Evolutionary conservation across 2,888 invertebrate genomes (phyloP), one percentile per base, ranked within the genome.

Genomic region (Ellobium chinense): DNA sequence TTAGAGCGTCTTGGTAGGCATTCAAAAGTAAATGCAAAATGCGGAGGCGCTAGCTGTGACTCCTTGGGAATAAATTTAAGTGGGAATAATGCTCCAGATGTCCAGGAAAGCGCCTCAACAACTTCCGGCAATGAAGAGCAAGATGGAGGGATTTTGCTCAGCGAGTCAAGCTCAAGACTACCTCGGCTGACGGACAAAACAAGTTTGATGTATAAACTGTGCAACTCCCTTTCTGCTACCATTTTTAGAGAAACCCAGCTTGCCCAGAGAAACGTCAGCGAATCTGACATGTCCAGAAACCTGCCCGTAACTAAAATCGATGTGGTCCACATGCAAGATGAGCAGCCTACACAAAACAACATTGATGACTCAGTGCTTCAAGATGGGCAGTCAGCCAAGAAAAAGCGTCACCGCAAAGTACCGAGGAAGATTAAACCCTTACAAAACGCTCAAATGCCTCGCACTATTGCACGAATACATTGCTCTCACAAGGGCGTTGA

Each of bases 231-330:
- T 7, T 63, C 75, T 2, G 63, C 75, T 5, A 63, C 75, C 9
- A 75, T 75, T 21, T 62, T 63, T n/a, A 24, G 75, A 36, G 75
- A 75, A 29, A 46, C 63, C 1, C 75, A 75, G 54, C 21, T 46
- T 7, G 37, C 62, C 5, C 60, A 62, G 27, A 60, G 37, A 34
- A 24, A 31, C 24, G 27, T 37, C 24, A 21, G 1, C 4, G 29
- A n/a, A 1, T 31, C 7, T n/a, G 29, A 58, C 5, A 4, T 9
- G 2, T 37, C 36, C 0, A 37, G n/a, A 21, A 58, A 58, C 9
- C 31, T 58, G 2, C 24, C 73, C 0, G 18, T 27, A 0, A 39
- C 37, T 2, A 37, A 62, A 14, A 36, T 73, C 9, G 73, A 73
- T 24, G 24, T 60, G 24, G 39, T 73, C 12, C 62, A 62, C 27